Evolutionary conservation across 2,888 invertebrate genomes (phyloP).

Genomic region (Andrena praecox): DNA sequence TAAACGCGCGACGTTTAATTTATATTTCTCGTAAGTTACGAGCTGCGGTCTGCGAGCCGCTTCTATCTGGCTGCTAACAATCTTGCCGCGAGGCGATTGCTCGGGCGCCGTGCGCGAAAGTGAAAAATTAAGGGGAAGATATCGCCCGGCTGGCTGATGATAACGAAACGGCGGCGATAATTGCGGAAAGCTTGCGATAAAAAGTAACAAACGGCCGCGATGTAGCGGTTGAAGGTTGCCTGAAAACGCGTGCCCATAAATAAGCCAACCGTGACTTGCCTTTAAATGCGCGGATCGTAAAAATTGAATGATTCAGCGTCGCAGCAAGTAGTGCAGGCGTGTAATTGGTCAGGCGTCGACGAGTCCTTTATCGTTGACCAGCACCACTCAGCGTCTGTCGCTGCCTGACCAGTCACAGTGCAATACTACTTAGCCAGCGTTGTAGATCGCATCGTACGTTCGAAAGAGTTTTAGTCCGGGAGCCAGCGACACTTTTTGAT

Average conservation of each 20-base stretch:
- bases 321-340: background rate
- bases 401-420: background rate
- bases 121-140: conserved; percentile 59
- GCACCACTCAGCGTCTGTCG: background rate
- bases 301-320: background rate
- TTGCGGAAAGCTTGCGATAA: conserved; percentile 54
- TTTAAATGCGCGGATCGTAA: conserved; percentile 1
- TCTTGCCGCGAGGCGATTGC: conserved; percentile 45
- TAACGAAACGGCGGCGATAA: conserved; percentile 52
- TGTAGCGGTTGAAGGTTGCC: conserved; percentile 38
- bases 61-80: conserved; percentile 42
- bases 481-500: no score
- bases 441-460: no score
- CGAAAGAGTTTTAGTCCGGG: no score
- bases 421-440: background rate
- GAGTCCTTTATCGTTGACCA: background rate
- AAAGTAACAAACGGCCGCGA: conserved; percentile 56
- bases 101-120: conserved; percentile 32
- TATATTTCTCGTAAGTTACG: conserved; percentile 65
- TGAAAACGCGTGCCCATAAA: conserved; percentile 26
- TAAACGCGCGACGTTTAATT: conserved; percentile 71
- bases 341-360: background rate
- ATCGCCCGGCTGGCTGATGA: conserved; percentile 25
- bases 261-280: conserved; percentile 14
- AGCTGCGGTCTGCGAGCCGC: conserved; percentile 20